These are phyloP conservation scores for Chymomyza caudatula DNA, from an alignment of 2,888 invertebrate species.

Conservation along the genomic window DNA sequence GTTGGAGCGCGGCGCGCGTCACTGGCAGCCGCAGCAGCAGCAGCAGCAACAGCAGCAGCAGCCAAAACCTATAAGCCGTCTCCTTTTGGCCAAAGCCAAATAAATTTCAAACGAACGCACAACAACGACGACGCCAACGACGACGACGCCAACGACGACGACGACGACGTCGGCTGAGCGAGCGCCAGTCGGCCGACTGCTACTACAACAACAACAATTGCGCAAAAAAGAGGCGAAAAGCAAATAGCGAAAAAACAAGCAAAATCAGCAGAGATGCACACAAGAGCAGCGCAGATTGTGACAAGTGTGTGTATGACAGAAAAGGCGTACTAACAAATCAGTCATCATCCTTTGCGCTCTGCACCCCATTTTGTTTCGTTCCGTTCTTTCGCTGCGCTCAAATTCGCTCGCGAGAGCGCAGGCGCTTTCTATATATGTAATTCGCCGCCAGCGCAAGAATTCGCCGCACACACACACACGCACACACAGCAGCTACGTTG, in stretches of 20 bases:
- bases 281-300: constrained; percentile 43
- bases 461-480: constrained; percentile 31
- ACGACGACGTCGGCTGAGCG: constrained; percentile 1
- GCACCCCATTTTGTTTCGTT: constrained; percentile 51
- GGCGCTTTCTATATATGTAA: constrained; percentile 49
- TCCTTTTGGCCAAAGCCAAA: constrained; percentile 77
- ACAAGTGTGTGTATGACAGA: constrained; percentile 75
- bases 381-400: constrained; percentile 34
- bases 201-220: constrained; percentile 26
- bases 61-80: constrained; percentile 76
- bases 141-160: constrained; percentile 34
- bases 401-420: constrained; percentile 42
- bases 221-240: constrained; percentile 36
- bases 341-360: constrained; percentile 74
- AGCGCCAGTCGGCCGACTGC: background rate
- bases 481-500: constrained; percentile 39
- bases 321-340: constrained; percentile 78
- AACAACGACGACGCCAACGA: constrained; percentile 15
- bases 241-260: constrained; percentile 8
- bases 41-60: constrained; percentile 44
- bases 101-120: constrained; percentile 74
- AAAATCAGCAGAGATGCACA: constrained; percentile 16
- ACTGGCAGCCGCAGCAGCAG: constrained; percentile 31
- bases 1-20: constrained; percentile 41
- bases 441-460: constrained; percentile 39